A percentile compares a stretch with the other conserved stretches of the same genome.
These are phyloP conservation scores for Criorhina ranunculi DNA, from an alignment of 2,888 invertebrate genomes.

Conservation along the genomic window DNA sequence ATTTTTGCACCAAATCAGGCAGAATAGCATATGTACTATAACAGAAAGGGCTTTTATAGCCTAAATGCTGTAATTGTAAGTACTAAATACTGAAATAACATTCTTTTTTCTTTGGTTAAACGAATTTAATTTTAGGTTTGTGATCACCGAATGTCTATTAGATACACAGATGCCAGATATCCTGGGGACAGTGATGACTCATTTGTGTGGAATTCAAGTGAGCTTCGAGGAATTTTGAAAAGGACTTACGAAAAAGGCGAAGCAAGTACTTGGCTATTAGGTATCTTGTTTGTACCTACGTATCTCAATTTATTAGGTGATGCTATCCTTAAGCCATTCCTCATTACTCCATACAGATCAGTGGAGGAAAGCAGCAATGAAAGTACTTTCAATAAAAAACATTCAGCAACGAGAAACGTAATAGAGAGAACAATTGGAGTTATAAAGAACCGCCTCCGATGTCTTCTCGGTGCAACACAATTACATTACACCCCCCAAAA, in stretches of 20 bases:
- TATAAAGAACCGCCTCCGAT: conserved; percentile 47
- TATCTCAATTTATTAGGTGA: conserved; percentile 10
- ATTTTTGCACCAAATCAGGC: background rate
- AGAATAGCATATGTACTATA: conserved; percentile 22
- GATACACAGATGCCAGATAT: background rate
- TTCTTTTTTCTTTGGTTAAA: background rate
- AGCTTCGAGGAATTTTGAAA: background rate
- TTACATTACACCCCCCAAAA: conserved; percentile 50
- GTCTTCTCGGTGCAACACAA: conserved; percentile 23
- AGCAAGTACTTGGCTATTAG: too few relatives aligned
- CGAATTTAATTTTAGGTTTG: conserved; percentile 2
- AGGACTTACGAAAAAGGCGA: background rate
- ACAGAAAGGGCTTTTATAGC: conserved; percentile 22
- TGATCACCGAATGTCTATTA: background rate
- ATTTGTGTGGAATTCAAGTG: background rate
- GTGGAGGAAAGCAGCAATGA: conserved; percentile 13
- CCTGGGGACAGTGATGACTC: background rate
- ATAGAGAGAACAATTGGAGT: conserved; percentile 32
- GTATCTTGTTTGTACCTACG: too few relatives aligned
- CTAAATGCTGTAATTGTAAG: conserved; percentile 24
- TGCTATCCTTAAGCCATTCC: conserved; percentile 47
- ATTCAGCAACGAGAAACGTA: background rate
- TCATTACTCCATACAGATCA: conserved; percentile 46
- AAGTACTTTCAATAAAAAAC: conserved; percentile 4
- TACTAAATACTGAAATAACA: background rate